Conservation (phyloP, 1,140 invertebrate genomes). For the Eupeodes corollae region DNA sequence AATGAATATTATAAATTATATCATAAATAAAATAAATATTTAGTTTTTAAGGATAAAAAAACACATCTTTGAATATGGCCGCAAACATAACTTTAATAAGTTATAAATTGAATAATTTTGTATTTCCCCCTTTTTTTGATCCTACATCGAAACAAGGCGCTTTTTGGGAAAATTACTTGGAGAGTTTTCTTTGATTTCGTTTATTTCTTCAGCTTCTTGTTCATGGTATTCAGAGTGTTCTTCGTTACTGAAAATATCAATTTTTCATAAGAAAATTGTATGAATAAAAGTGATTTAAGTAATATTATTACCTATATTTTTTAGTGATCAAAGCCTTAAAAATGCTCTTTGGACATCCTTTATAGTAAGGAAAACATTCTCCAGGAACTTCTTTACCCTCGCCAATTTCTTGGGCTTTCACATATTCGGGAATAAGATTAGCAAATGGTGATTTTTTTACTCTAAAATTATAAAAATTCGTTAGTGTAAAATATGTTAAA, state of each 20-base stretch:
- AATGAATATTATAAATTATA: neutral
- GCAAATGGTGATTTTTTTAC: slow-evolving; percentile 71
- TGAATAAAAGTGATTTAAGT: neutral
- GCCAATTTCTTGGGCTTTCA: slow-evolving; percentile 67
- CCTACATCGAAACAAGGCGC: neutral
- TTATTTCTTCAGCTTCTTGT: slow-evolving; percentile 17
- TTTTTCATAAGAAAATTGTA: neutral
- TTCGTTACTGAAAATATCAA: slow-evolving; percentile 8
- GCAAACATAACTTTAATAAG: neutral
- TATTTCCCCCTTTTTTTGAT: neutral
- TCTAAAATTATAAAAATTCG: slow-evolving; percentile 38
- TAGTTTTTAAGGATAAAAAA: too few species aligned
- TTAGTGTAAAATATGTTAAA: neutral
- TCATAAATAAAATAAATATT: too few species aligned
- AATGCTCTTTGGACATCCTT: slow-evolving; percentile 69
- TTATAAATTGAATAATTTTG: neutral
- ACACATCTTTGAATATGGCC: too few species aligned
- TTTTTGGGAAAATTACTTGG: neutral
- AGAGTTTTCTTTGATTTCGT: neutral
- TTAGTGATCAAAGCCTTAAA: slow-evolving; percentile 50
- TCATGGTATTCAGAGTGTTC: slow-evolving; percentile 23
- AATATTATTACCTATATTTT: slow-evolving; percentile 48
- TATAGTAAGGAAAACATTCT: slow-evolving; percentile 77
- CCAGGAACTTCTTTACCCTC: slow-evolving; percentile 42
- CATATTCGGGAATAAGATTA: slow-evolving; percentile 58